Percentiles rank a stretch among this genome's conserved stretches.
These are phyloP conservation scores for Myrmecobius fasciatus DNA, from an alignment of 2,113 vertebrate genomes.

Conservation along the genomic window DNA sequence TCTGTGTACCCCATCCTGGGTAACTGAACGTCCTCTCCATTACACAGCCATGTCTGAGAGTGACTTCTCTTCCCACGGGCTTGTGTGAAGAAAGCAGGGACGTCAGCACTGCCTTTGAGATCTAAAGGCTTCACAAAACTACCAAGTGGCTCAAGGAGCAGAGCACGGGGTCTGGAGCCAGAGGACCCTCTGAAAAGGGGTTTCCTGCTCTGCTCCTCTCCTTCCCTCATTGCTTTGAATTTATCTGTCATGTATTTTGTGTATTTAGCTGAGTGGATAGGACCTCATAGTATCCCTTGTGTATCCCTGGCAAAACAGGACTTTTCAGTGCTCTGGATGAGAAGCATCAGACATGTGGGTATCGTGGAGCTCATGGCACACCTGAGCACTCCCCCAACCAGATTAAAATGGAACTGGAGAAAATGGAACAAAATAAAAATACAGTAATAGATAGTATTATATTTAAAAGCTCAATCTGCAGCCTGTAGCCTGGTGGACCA, in stretches of 20 bases:
- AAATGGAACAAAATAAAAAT: background rate
- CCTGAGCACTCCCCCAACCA: background rate
- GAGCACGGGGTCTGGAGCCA: background rate
- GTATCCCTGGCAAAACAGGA: background rate
- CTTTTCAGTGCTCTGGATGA: background rate
- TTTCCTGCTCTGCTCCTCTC: background rate
- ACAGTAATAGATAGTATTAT: background rate
- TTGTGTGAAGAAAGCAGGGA: background rate
- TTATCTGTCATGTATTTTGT: background rate
- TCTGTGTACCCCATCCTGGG: background rate
- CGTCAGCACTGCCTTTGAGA: background rate
- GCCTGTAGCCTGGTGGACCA: background rate
- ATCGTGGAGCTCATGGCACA: background rate
- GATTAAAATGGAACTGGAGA: background rate
- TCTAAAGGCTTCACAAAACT: background rate
- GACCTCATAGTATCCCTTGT: background rate
- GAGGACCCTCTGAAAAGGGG: background rate
- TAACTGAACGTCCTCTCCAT: background rate
- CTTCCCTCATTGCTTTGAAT: background rate
- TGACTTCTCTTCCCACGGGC: background rate
- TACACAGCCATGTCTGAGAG: background rate
- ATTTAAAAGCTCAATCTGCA: background rate
- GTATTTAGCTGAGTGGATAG: background rate
- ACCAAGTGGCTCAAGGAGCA: background rate
- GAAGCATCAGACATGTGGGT: background rate